phyloP scores from a whole-genome alignment of 2,797 vertebrate genomes.

The Cetoscarus ocellatus region DNA sequence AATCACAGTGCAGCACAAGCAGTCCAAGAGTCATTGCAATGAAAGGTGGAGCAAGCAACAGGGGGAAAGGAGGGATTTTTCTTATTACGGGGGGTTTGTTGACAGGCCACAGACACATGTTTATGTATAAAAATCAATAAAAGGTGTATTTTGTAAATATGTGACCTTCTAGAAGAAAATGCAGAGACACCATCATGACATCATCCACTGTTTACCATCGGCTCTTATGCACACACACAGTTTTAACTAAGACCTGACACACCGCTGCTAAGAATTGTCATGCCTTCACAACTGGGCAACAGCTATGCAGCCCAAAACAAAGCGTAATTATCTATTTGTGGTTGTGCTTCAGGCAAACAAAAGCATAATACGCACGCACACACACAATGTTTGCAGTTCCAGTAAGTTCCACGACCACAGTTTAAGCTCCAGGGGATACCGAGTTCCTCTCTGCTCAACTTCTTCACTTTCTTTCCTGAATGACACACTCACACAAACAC shows the following conservation, averaged over 20 bases:
- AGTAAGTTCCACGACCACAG: conserved; percentile 69
- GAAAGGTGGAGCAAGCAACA: too few relatives aligned
- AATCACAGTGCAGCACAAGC: too few relatives aligned
- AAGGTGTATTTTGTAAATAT: too few relatives aligned
- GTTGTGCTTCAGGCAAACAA: conserved; percentile 50
- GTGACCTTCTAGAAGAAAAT: conserved; percentile 9
- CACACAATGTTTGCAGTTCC: conserved; percentile 68
- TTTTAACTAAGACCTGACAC: conserved; percentile 28
- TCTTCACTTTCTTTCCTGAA: conserved; percentile 61
- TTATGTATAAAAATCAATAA: too few relatives aligned
- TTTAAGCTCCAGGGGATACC: conserved; percentile 57
- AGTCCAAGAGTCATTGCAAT: too few relatives aligned
- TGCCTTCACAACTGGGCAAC: conserved; percentile 58
- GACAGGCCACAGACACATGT: too few relatives aligned
- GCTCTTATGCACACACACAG: conserved; percentile 20
- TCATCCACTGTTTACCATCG: conserved; percentile 39
- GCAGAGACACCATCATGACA: conserved; percentile 20
- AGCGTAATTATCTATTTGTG: conserved; percentile 68
- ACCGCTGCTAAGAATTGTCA: conserved; percentile 49
- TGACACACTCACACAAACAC: conserved; percentile 39
- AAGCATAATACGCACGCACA: conserved; percentile 63
- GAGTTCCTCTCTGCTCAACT: conserved; percentile 48
- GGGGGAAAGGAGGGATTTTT: too few relatives aligned
- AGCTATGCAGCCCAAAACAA: conserved; percentile 60
- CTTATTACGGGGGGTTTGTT: too few relatives aligned